These are phyloP conservation scores for Chrysocyon brachyurus DNA, from an alignment of 2,797 vertebrate species.

Conservation along the genomic window DNA sequence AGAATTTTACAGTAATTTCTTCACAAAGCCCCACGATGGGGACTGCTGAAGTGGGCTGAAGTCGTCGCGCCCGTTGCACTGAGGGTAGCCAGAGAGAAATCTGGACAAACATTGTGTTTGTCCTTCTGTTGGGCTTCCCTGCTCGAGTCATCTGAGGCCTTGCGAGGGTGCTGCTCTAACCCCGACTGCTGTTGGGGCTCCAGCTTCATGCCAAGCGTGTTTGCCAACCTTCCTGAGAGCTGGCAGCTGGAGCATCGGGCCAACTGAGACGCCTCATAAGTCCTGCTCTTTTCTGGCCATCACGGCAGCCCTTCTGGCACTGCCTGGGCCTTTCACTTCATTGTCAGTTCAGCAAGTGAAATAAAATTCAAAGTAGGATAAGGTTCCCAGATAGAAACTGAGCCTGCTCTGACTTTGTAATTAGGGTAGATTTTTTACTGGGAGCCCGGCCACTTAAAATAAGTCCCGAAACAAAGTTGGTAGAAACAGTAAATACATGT, in stretches of 20 bases:
- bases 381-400: background rate
- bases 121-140: background rate
- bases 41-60: background rate
- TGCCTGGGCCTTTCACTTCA: background rate
- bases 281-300: background rate
- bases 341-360: slow-evolving; percentile 31
- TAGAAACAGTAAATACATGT: background rate
- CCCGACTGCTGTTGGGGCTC: background rate
- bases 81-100: background rate
- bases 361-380: background rate
- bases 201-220: background rate
- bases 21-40: background rate
- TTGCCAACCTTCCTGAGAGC: background rate
- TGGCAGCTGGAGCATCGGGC: rapidly evolving
- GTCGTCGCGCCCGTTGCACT: background rate
- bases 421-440: background rate
- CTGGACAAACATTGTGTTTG: background rate
- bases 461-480: background rate
- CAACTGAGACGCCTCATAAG: background rate
- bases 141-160: background rate
- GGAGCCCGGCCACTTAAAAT: background rate
- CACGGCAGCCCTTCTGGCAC: background rate
- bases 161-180: background rate
- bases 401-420: background rate
- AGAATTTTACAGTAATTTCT: background rate